These are phyloP conservation scores for Drosophila simulans DNA, from an alignment of 1,140 invertebrate genomes.

Conservation along the genomic window DNA sequence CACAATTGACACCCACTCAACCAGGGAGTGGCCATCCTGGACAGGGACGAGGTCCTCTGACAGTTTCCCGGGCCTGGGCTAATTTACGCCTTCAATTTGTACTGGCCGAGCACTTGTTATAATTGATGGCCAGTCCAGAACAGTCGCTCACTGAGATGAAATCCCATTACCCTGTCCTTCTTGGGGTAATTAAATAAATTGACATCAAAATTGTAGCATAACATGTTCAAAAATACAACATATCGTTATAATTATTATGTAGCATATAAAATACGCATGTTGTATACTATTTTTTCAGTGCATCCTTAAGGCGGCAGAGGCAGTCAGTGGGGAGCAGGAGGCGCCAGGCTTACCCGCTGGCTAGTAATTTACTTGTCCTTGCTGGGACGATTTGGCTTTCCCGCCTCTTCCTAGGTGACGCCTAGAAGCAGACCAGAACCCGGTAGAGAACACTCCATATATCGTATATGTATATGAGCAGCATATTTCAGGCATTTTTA, in stretches of 20 bases:
- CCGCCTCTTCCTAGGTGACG: conserved; percentile 45
- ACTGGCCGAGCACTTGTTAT: conserved; percentile 60
- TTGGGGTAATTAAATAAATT: no score
- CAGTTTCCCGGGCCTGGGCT: conserved; percentile 29
- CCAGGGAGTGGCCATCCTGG: conserved; percentile 3
- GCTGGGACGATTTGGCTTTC: conserved; percentile 13
- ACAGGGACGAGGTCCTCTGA: conserved; percentile 1
- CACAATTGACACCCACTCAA: conserved; percentile 57
- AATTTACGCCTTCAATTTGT: conserved; percentile 77
- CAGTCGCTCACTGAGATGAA: conserved; percentile 9
- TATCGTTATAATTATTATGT: no score
- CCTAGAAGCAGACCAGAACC: conserved; percentile 46
- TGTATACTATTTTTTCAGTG: neutral
- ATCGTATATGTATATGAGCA: conserved; percentile 64
- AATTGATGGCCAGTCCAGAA: conserved; percentile 63
- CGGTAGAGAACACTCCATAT: conserved; percentile 23
- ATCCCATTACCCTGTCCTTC: no score
- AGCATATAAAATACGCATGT: no score
- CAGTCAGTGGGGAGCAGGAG: conserved; percentile 22
- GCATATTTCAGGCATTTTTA: conserved; percentile 74
- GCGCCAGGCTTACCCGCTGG: conserved; percentile 37
- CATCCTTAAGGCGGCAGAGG: conserved; percentile 1
- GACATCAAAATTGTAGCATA: no score
- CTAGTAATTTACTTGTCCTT: conserved; percentile 55
- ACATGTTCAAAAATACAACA: no score